These are phyloP conservation scores for Chloromyia formosa DNA, from an alignment of 2,888 invertebrate species.

Conservation along the genomic window DNA sequence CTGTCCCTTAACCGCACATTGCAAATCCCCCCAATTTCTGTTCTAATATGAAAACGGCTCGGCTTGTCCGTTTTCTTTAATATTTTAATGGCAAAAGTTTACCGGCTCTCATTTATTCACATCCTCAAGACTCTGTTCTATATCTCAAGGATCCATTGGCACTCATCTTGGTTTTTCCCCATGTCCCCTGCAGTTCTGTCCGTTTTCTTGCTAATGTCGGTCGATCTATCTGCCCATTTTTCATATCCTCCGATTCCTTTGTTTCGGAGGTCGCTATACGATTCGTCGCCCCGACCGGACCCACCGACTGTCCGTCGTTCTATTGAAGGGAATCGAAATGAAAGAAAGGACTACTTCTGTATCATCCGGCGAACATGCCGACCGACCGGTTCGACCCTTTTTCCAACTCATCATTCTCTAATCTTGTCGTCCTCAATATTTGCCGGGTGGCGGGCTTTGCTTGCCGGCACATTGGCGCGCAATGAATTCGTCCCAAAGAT, in stretches of 20 bases:
- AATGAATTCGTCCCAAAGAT: background rate
- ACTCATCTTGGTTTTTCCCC: no score
- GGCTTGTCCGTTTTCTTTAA: background rate
- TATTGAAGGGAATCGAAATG: no score
- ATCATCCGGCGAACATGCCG: no score
- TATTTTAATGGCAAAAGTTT: slow-evolving; percentile 1
- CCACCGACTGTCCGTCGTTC: background rate
- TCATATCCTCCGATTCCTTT: background rate
- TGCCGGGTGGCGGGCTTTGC: background rate
- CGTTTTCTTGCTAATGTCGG: no score
- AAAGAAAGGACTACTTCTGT: no score
- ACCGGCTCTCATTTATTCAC: slow-evolving; percentile 4
- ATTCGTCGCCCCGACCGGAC: background rate
- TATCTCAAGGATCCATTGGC: no score
- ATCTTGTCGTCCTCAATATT: background rate
- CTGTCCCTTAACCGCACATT: no score
- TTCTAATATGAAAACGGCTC: no score
- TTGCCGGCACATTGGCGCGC: background rate
- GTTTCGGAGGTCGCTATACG: background rate
- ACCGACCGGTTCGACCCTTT: background rate
- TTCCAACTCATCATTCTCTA: background rate
- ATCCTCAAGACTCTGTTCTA: no score
- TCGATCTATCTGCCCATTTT: background rate
- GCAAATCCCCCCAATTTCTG: no score
- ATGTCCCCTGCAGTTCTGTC: no score